Percentiles rank a stretch among this genome's conserved stretches.
Conservation (phyloP, 2,797 vertebrate genomes). For the Rhabdophis nuchalis region DNA sequence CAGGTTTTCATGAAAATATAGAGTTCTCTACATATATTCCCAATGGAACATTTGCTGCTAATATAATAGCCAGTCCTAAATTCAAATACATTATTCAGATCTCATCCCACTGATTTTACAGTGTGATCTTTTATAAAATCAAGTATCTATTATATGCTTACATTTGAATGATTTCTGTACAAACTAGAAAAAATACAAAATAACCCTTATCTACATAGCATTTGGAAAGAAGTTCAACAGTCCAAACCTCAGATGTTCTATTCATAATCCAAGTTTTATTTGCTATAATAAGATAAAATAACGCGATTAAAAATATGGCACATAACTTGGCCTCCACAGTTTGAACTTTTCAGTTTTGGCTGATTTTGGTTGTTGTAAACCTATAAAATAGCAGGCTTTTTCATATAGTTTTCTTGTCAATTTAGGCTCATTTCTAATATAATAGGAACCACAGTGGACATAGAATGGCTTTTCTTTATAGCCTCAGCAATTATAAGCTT, state of each 20-base stretch:
- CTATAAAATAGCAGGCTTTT: background rate
- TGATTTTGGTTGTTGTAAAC: slow-evolving; percentile 5
- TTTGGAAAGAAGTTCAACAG: background rate
- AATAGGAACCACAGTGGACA: background rate
- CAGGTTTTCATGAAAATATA: background rate
- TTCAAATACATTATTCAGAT: background rate
- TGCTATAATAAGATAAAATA: background rate
- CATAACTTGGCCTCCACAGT: background rate
- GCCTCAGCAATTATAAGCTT: slow-evolving; percentile 28
- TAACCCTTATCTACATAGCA: background rate
- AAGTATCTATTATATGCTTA: background rate
- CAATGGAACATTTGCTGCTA: background rate
- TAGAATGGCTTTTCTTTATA: slow-evolving; percentile 19
- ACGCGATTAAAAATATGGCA: background rate
- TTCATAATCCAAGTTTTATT: background rate
- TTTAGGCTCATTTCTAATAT: slow-evolving; percentile 5
- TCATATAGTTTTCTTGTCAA: slow-evolving; percentile 9
- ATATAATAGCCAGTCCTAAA: background rate
- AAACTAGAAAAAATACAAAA: background rate
- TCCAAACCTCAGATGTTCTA: background rate
- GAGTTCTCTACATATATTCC: background rate
- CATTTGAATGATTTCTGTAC: background rate
- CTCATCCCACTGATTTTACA: background rate
- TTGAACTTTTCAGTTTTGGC: background rate
- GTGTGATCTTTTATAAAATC: background rate